A percentile compares a stretch with the other conserved stretches of the same genome.
These are phyloP conservation scores for Drosophila pandora DNA, from an alignment of 1,140 invertebrate genomes.

Conservation along the genomic window DNA sequence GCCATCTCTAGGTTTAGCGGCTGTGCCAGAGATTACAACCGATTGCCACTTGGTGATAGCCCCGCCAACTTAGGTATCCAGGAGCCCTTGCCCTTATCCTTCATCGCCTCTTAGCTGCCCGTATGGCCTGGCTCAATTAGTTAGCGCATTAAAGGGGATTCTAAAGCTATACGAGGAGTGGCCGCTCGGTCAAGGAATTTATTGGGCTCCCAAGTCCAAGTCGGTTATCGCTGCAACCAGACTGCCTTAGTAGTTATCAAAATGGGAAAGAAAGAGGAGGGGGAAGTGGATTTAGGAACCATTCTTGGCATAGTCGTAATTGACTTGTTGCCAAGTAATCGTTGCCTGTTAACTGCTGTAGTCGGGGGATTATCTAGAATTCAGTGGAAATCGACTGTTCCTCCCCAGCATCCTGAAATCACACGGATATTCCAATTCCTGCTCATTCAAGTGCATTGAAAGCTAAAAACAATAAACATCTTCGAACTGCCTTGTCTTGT, in stretches of 20 bases:
- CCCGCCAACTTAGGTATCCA: constrained; percentile 23
- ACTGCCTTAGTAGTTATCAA: constrained; percentile 5
- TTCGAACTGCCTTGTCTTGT: constrained; percentile 16
- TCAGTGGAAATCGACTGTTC: constrained; percentile 70
- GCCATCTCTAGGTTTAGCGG: constrained; percentile 28
- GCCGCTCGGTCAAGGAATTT: constrained; percentile 58
- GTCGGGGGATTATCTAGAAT: constrained; percentile 81
- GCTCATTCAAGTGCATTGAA: constrained; percentile 71
- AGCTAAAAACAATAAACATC: constrained; percentile 80
- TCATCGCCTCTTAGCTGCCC: constrained; percentile 13
- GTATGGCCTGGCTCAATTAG: constrained; percentile 64
- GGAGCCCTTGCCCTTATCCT: not conserved
- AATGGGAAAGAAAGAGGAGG: not conserved
- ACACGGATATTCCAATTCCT: constrained; percentile 13
- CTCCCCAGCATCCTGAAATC: constrained; percentile 15
- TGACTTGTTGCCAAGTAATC: constrained; percentile 82
- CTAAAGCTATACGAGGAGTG: constrained; percentile 27
- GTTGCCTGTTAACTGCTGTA: constrained; percentile 81
- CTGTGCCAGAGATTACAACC: constrained; percentile 58
- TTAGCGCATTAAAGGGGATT: constrained; percentile 75
- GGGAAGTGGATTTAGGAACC: constrained; percentile 5
- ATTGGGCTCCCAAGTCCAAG: constrained; percentile 57
- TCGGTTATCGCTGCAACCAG: constrained; percentile 69
- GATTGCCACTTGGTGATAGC: constrained; percentile 68
- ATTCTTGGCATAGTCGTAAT: constrained; percentile 58